These are phyloP conservation scores for Heliconius melpomene DNA, from an alignment of 1,140 invertebrate species.

Conservation along the genomic window DNA sequence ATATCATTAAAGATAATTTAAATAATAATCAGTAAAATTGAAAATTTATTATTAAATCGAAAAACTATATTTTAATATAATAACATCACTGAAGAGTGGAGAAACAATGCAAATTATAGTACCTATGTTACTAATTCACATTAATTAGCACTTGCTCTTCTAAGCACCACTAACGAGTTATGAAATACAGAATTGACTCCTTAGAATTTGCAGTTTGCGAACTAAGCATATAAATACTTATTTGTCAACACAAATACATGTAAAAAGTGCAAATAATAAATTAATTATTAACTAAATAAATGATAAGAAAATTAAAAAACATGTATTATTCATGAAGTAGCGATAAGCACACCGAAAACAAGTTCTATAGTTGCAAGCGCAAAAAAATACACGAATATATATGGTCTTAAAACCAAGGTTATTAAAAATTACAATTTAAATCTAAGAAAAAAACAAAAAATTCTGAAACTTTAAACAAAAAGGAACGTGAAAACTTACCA, in stretches of 20 bases:
- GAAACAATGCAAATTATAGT: constrained; percentile 4
- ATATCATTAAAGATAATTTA: neutral
- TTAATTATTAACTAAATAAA: neutral
- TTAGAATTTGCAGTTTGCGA: neutral
- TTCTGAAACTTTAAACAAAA: constrained; percentile 7
- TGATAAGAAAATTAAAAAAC: neutral
- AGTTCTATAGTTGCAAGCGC: neutral
- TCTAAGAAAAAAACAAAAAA: neutral
- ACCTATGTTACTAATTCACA: constrained; percentile 26
- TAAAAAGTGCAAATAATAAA: neutral
- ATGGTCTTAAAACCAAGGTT: neutral
- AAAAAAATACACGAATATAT: neutral
- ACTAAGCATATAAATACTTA: neutral
- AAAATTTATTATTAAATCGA: neutral
- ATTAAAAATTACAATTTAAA: neutral
- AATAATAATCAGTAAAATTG: neutral
- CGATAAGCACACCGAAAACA: neutral
- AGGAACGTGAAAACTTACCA: constrained; percentile 55
- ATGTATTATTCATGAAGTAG: neutral
- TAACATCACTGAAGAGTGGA: neutral
- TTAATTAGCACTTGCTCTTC: constrained; percentile 34
- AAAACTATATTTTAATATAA: neutral
- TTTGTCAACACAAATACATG: neutral
- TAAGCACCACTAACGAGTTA: constrained; percentile 33
- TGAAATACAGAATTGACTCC: constrained; percentile 2